Conservation (phyloP, 2,797 vertebrate species). For the Macropodus opercularis region DNA sequence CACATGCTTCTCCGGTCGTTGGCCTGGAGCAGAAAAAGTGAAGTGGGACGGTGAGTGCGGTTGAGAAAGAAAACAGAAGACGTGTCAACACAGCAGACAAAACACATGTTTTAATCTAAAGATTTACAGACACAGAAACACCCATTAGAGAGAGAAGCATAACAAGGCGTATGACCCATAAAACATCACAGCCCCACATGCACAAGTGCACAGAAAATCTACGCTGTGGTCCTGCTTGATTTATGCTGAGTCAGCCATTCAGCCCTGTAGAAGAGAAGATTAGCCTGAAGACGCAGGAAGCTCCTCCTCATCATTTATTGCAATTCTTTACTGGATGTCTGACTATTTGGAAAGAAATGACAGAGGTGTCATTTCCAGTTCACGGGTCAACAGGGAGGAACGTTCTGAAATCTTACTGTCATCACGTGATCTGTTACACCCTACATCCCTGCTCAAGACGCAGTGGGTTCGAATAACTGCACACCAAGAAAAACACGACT, state of each 20-base stretch:
- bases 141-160: not conserved
- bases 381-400: not conserved
- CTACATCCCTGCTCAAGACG: not conserved
- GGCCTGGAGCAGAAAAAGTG: conserved; percentile 54
- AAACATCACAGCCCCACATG: conserved; percentile 26
- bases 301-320: not conserved
- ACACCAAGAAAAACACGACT: not conserved
- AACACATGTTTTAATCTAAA: too few species aligned
- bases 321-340: not conserved
- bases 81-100: too few species aligned
- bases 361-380: not conserved
- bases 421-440: conserved; percentile 19
- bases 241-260: conserved; percentile 15
- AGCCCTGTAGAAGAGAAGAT: conserved; percentile 5
- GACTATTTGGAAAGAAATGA: conserved; percentile 2
- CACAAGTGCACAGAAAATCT: not conserved
- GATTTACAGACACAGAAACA: conserved; percentile 39
- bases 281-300: not conserved
- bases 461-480: not conserved
- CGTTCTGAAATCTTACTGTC: not conserved
- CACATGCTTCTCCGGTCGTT: conserved; percentile 71
- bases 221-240: conserved; percentile 19
- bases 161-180: conserved; percentile 41
- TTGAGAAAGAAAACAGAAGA: conserved; percentile 2
- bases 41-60: conserved; percentile 10